Percentiles rank a stretch among this genome's conserved stretches.
These are phyloP conservation scores for Lytechinus pictus DNA, from an alignment of 35 echinoderm and acorn worm species.

Conservation along the genomic window DNA sequence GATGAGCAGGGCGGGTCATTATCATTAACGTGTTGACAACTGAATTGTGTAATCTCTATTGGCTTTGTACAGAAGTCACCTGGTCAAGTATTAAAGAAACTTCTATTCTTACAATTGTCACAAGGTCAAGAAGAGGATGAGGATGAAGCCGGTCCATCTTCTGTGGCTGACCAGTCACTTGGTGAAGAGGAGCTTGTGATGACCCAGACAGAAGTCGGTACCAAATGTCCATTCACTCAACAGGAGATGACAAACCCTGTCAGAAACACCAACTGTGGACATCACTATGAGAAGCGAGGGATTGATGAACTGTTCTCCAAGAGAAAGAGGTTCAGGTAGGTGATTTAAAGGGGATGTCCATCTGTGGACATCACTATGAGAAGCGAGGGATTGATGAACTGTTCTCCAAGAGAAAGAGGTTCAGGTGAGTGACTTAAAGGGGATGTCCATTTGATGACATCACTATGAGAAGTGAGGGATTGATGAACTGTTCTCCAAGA, in stretches of 20 bases:
- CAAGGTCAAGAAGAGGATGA: neutral
- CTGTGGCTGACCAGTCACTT: constrained; percentile 21
- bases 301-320: constrained; percentile 18
- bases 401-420: too few relatives aligned
- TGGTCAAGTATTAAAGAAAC: neutral
- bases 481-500: too few relatives aligned
- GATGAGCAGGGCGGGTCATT: too few relatives aligned
- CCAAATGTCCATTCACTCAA: constrained; percentile 42
- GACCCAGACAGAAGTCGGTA: constrained; percentile 35
- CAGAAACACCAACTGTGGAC: constrained; percentile 15
- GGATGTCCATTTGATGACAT: too few relatives aligned
- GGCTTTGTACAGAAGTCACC: too few relatives aligned
- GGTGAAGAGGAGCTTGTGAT: constrained; percentile 46
- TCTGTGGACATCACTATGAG: too few relatives aligned
- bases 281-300: constrained; percentile 30
- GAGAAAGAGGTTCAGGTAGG: neutral
- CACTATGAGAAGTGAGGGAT: too few relatives aligned
- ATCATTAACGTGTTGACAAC: too few relatives aligned
- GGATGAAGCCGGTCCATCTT: neutral
- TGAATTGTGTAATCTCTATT: too few relatives aligned
- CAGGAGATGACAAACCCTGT: constrained; percentile 38
- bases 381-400: too few relatives aligned
- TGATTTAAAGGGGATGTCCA: neutral
- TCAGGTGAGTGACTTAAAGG: too few relatives aligned
- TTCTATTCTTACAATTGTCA: neutral